These are phyloP conservation scores for Petrocephalus schoutedeni DNA, from an alignment of 2,797 vertebrate genomes.

Conservation along the genomic window DNA sequence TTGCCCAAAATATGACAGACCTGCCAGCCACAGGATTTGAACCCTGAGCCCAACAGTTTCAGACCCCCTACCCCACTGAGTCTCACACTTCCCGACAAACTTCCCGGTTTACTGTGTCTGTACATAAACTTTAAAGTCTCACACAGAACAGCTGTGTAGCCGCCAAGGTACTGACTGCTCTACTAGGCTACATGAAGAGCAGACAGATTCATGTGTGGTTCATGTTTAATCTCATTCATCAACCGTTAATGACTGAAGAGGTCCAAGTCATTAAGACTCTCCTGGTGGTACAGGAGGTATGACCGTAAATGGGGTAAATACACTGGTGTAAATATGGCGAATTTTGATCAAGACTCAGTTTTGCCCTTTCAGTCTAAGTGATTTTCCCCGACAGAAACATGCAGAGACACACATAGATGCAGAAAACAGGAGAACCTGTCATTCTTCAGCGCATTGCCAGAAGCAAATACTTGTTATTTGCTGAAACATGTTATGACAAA, in stretches of 20 bases:
- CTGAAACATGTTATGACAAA: constrained; percentile 6
- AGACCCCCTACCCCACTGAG: neutral
- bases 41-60: neutral
- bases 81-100: neutral
- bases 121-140: neutral
- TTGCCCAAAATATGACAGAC: neutral
- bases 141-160: neutral
- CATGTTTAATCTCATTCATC: neutral
- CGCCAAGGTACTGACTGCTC: neutral
- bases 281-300: neutral
- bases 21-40: neutral
- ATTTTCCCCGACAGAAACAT: neutral
- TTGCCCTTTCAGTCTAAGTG: neutral
- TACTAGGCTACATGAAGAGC: neutral
- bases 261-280: neutral
- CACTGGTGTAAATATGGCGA: neutral
- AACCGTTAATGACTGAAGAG: neutral
- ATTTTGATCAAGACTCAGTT: neutral
- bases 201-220: neutral
- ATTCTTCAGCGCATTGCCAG: neutral
- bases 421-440: neutral
- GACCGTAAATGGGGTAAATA: neutral
- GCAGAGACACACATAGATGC: neutral
- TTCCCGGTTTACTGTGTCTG: neutral
- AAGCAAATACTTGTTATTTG: neutral